Evolutionary conservation across 2,888 invertebrate genomes (phyloP), one percentile per base, ranked within the genome.

Genomic region (Toxonevra muliebris): DNA sequence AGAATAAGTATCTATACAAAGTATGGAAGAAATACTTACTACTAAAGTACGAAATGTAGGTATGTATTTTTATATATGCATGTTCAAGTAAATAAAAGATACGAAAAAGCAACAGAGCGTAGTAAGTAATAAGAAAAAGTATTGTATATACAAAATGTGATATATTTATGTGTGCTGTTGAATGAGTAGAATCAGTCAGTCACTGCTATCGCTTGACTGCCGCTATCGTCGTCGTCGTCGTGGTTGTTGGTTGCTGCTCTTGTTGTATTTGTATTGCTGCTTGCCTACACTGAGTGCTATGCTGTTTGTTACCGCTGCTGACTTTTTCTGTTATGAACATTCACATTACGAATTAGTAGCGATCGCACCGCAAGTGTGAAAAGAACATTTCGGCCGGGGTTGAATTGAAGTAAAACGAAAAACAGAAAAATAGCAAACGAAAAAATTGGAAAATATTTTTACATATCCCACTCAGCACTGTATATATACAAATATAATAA

Each of bases 291-390:
- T 67, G 69, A 53, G 20, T 65, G 52, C 55, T 57, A 64, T 54
- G 54, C 66, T 53, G 62, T 72, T 69, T 61, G 50, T 54, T 75
- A n/a, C n/a, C n/a, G 77, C 70, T 74, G 69, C 69, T 66, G 60
- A 65, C 63, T 68, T 69, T 62, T 60, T 52, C 53, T 55, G 71
- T 73, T 73, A 68, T 69, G 73, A 65, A 59, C 54, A 48, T 65
- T 63, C 48, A 15, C 40, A 52, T 54, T 68, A 71, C 70, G 74
- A 76, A 75, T 82, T 77, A 82, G 80, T 82, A 76, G 78, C 73
- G 82, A 82, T 82, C 82, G 78, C 77, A 77, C 65, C 74, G 76
- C 76, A 76, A 77, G 73, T 75, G 76, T 76, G 78, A 75, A 65
- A 76, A 77, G 79, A 78, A 75, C 73, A 65, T 53, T 53, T 62